phyloP scores from a whole-genome alignment of 2,888 invertebrate species.

The Apamea crenata region DNA sequence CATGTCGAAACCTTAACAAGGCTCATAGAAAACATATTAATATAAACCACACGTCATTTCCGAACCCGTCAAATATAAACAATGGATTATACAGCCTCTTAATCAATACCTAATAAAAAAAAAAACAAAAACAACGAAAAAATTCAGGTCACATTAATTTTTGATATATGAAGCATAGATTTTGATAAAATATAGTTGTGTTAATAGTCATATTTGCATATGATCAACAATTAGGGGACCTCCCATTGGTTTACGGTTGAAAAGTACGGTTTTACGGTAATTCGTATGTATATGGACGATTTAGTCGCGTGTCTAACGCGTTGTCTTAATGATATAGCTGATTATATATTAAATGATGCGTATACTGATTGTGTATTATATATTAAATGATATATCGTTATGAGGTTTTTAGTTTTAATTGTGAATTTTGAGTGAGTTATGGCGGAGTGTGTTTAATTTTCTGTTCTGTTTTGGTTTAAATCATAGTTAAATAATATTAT shows the following conservation, averaged over 20 bases:
- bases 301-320: constrained; percentile 81
- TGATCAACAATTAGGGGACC: constrained; percentile 86
- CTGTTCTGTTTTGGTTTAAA: constrained; percentile 22
- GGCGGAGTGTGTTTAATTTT: constrained; percentile 8
- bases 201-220: constrained; percentile 83
- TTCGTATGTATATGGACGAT: constrained; percentile 80
- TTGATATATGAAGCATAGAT: constrained; percentile 55
- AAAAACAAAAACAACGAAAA: constrained; percentile 29
- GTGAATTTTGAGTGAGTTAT: constrained; percentile 28
- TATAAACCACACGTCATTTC: constrained; percentile 49
- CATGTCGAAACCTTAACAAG: constrained; percentile 43
- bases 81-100: constrained; percentile 59
- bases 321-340: constrained; percentile 67
- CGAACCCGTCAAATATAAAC: constrained; percentile 59
- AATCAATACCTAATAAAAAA: constrained; percentile 55
- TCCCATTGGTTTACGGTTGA: constrained; percentile 78
- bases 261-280: constrained; percentile 77
- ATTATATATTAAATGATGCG: constrained; percentile 59
- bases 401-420: constrained; percentile 47
- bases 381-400: constrained; percentile 55
- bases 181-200: constrained; percentile 69
- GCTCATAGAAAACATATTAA: constrained; percentile 58
- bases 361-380: constrained; percentile 54
- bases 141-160: constrained; percentile 58
- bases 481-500: neutral